A percentile compares a stretch with the other conserved stretches of the same genome.
Conservation (phyloP, 2,113 vertebrate genomes). For the Nerophis ophidion region DNA sequence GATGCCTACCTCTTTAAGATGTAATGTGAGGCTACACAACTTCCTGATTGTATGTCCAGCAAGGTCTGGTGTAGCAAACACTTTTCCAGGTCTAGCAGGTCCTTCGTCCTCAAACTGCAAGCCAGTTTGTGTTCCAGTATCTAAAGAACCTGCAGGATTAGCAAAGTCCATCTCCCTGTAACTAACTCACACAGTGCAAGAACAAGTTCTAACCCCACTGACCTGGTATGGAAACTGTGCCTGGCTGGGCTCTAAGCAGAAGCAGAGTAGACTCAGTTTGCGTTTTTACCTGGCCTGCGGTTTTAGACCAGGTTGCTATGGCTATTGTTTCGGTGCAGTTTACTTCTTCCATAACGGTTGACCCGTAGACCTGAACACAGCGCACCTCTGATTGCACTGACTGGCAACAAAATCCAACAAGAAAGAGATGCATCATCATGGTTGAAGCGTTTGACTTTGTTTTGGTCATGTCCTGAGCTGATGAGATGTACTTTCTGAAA, state of each 20-base stretch:
- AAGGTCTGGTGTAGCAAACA: conserved; percentile 36
- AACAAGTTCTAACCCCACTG: background rate
- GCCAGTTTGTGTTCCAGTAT: conserved; percentile 28
- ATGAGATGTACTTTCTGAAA: background rate
- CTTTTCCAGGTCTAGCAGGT: conserved; percentile 24
- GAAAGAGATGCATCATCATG: conserved; percentile 1
- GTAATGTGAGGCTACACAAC: conserved; percentile 61
- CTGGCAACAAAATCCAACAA: conserved; percentile 27
- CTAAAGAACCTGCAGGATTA: conserved; percentile 39
- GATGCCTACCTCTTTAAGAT: conserved; percentile 62
- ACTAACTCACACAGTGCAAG: background rate
- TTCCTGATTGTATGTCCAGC: conserved; percentile 53
- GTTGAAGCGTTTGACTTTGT: background rate
- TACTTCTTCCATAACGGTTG: conserved; percentile 64
- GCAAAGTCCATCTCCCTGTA: background rate
- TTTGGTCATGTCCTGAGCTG: no score
- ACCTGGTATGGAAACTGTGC: conserved; percentile 50
- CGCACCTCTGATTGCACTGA: conserved; percentile 56
- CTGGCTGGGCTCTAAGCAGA: conserved; percentile 65
- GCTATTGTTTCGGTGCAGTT: conserved; percentile 70
- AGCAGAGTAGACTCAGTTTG: conserved; percentile 60
- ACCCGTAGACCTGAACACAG: conserved; percentile 59
- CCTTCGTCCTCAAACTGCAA: conserved; percentile 63
- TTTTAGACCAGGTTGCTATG: conserved; percentile 41
- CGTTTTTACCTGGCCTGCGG: conserved; percentile 49